phyloP scores from a whole-genome alignment of 2,797 vertebrate species.

The Phalloptychus januarius region DNA sequence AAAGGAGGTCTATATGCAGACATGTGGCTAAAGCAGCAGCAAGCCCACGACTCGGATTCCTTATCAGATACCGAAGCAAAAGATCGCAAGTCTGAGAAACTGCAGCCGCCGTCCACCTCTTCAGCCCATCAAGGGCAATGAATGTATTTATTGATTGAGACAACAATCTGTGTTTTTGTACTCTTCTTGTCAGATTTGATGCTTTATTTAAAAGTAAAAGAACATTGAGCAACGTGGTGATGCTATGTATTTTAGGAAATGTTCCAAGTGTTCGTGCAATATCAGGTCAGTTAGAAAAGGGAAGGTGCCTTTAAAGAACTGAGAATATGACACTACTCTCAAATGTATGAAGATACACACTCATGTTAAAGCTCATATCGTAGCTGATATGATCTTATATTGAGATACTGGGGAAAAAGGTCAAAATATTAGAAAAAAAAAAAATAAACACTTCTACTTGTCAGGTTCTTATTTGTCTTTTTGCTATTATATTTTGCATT shows the following conservation, averaged over 20 bases:
- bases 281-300: not conserved
- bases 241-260: slow-evolving; percentile 30
- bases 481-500: not conserved
- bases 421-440: slow-evolving; percentile 1
- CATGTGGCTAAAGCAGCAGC: slow-evolving; percentile 94
- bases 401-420: not conserved
- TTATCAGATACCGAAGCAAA: slow-evolving; percentile 83
- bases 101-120: slow-evolving; percentile 73
- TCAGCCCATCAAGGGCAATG: slow-evolving; percentile 50
- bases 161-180: not conserved
- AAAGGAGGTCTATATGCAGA: slow-evolving; percentile 88
- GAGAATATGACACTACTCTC: not conserved
- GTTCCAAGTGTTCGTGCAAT: slow-evolving; percentile 22
- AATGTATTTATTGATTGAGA: slow-evolving; percentile 15
- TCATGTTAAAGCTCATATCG: not conserved
- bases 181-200: not conserved
- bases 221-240: not conserved
- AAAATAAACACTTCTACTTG: not conserved
- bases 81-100: slow-evolving; percentile 83
- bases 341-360: not conserved
- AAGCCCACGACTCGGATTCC: slow-evolving; percentile 75
- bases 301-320: slow-evolving; percentile 23
- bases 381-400: not conserved
- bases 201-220: not conserved
- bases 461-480: not conserved